Evolutionary conservation across 2,797 vertebrate species (phyloP).

Genomic region (Myotis pilosus): DNA sequence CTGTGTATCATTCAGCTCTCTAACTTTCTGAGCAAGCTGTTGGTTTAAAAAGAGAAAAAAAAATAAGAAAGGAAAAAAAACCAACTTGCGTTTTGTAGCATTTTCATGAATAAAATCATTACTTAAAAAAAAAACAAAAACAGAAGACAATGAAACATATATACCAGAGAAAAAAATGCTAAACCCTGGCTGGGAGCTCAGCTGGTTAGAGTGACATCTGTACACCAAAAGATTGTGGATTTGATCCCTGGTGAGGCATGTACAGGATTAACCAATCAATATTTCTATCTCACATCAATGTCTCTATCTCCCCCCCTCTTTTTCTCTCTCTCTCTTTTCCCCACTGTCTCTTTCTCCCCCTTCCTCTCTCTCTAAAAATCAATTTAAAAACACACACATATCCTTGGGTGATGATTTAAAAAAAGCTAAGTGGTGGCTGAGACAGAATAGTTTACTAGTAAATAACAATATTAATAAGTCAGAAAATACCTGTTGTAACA

Average conservation of each 20-base stretch:
- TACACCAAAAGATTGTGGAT: not conserved
- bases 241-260: not conserved
- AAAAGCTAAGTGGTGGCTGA: not conserved
- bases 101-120: slow-evolving; percentile 43
- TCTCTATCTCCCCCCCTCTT: not conserved
- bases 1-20: not conserved
- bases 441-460: not conserved
- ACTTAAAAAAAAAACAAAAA: not conserved
- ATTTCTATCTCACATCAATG: not conserved
- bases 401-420: not conserved
- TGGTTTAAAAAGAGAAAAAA: not conserved
- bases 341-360: no score
- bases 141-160: not conserved
- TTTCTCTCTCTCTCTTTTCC: no score
- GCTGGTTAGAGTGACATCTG: not conserved
- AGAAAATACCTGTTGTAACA: not conserved
- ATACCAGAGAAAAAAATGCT: not conserved
- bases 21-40: not conserved
- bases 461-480: not conserved
- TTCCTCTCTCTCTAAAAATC: not conserved
- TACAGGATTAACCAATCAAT: not conserved
- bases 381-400: not conserved
- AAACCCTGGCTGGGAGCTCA: not conserved
- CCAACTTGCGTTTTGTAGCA: not conserved
- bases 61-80: not conserved